Conservation (phyloP, 1,140 invertebrate genomes). For the Hylyphantes graminicola region DNA sequence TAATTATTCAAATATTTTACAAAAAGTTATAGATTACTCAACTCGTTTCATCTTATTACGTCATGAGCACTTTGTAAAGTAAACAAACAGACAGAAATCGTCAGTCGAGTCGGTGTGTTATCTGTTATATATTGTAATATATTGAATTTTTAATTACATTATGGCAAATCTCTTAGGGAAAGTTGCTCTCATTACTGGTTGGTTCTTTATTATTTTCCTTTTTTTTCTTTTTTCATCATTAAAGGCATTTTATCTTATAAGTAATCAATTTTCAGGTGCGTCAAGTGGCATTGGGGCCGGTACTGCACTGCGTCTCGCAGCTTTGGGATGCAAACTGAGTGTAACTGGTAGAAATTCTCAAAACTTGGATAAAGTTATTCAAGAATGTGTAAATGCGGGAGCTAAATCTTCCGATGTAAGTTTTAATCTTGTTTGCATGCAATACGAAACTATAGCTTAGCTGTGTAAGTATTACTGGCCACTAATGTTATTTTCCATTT, state of each 20-base stretch:
- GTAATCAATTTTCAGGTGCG: conserved; percentile 73
- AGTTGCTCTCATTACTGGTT: conserved; percentile 63
- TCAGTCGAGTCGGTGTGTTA: too few species aligned
- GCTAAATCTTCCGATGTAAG: conserved; percentile 5
- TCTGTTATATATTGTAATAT: neutral
- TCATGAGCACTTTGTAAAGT: too few species aligned
- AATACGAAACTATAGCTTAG: too few species aligned
- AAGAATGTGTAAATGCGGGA: conserved; percentile 72
- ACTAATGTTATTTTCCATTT: too few species aligned
- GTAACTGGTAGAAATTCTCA: conserved; percentile 81
- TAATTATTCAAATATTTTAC: too few species aligned
- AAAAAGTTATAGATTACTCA: too few species aligned
- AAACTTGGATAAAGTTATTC: conserved; percentile 75
- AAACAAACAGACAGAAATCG: too few species aligned
- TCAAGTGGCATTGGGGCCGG: conserved; percentile 87
- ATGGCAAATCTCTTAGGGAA: conserved; percentile 51
- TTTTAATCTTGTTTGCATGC: too few species aligned
- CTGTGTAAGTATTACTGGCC: too few species aligned
- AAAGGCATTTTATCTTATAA: neutral
- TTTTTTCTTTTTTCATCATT: neutral
- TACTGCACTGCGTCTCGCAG: conserved; percentile 81
- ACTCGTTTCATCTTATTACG: too few species aligned
- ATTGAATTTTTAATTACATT: neutral
- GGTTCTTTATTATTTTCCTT: neutral
- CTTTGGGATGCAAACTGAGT: conserved; percentile 77